Evolutionary conservation across 2,797 vertebrate species (phyloP).

Genomic region (Spinus olivaceus): DNA sequence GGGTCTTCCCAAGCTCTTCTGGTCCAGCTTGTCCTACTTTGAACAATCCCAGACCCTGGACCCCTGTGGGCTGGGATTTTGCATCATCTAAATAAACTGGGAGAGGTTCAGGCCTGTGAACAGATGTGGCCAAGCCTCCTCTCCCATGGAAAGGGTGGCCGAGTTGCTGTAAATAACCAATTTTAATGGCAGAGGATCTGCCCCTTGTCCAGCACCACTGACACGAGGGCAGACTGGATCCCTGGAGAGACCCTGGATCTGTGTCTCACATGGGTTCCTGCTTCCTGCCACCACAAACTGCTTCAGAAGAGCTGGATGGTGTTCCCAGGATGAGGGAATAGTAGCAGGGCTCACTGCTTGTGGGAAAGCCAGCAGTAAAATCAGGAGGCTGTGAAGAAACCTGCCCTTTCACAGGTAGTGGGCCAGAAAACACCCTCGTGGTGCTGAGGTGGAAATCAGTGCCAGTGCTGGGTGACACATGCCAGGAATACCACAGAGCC

Average conservation of each 20-base stretch:
- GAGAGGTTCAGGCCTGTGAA: not conserved
- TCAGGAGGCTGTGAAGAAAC: not conserved
- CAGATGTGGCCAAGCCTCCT: not conserved
- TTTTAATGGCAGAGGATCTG: not conserved
- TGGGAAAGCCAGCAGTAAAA: not conserved
- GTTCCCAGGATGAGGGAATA: not conserved
- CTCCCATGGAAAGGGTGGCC: accelerated
- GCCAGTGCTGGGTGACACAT: not conserved
- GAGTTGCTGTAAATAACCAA: not conserved
- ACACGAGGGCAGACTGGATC: not conserved
- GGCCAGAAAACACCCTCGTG: not conserved
- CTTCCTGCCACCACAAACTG: not conserved
- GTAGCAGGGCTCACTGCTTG: not conserved
- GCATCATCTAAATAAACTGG: not conserved
- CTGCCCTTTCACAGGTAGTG: not conserved
- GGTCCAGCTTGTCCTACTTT: not conserved
- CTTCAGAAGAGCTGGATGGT: not conserved
- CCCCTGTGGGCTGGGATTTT: not conserved
- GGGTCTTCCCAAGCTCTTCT: not conserved
- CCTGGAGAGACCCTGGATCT: not conserved
- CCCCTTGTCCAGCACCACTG: accelerated
- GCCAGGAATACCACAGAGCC: not conserved
- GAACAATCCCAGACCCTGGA: not conserved
- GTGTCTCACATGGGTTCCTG: not conserved
- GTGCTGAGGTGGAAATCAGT: not conserved